Evolutionary conservation across 2,888 invertebrate genomes (phyloP), one percentile per base, ranked within the genome.

Genomic region (Metallyticus violacea): DNA sequence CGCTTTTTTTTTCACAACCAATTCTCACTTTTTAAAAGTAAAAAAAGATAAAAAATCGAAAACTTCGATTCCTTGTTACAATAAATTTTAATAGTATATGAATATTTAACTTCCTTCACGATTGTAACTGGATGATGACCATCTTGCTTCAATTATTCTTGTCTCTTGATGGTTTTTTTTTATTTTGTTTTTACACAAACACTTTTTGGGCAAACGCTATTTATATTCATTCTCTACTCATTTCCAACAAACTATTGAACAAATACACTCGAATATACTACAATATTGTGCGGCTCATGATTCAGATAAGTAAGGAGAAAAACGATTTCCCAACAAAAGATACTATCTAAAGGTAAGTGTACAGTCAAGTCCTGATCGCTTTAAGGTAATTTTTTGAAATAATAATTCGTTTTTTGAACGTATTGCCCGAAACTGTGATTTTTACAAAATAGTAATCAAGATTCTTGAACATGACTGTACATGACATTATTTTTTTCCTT

Each of bases 11-110:
- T 85, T 87, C 87, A 88, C 87, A 88, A 87, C 86, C 88, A 85
- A 80, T 86, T 87, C 83, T 88, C 87, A 85, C 87, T 87, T 81
- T 84, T 86, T 81, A 80, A 88, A 87, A 84, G 82, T 87, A 86
- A 86, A 79, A 87, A 86, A 83, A 83, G 83, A 83, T 83, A 83
- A 83, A 83, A 83, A 83, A 77, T 62, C 83, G 27, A 76, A 77
- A 77, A 83, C 82, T 62, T 77, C 83, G 83, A 29, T 26, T 77
- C 76, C 77, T 29, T 83, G 77, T 29, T 83, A 77, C 77, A 83
- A 77, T 83, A 77, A 77, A 28, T 83, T 83, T 25, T 22, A 22
- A 40, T 81, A 30, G 27, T 40, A 40, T 77, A 83, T 83, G 26
- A 22, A 15, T 62, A 62, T 40, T 40, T 62, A 62, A 62, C 40